Evolutionary conservation across 1,140 invertebrate genomes (phyloP).

Genomic region (Venturia canescens): DNA sequence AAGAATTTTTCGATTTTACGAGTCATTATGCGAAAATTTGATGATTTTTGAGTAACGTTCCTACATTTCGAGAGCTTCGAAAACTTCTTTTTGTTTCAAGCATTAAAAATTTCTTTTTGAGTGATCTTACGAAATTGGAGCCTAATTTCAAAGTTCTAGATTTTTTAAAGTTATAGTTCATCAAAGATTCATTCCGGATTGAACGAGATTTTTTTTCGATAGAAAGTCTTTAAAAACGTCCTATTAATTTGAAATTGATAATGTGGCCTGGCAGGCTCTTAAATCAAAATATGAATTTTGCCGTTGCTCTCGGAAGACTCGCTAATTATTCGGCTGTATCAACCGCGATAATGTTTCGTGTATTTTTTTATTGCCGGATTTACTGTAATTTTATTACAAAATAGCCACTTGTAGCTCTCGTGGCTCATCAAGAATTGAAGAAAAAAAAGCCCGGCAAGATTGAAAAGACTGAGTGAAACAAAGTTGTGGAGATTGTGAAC

Average conservation of each 20-base stretch:
- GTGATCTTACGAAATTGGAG: not conserved
- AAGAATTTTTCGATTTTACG: not conserved
- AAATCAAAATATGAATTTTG: constrained; percentile 25
- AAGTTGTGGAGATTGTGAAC: constrained; percentile 36
- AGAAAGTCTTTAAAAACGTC: not conserved
- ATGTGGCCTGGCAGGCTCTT: not conserved
- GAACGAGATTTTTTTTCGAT: not conserved
- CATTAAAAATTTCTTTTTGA: not conserved
- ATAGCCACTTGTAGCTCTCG: constrained; percentile 37
- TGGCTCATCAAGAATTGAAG: constrained; percentile 12
- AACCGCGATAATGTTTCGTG: constrained; percentile 8
- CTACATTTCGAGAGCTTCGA: not conserved
- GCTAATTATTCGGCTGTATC: constrained; percentile 4
- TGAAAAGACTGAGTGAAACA: not conserved
- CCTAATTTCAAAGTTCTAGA: not conserved
- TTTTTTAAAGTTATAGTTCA: not conserved
- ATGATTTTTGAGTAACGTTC: not conserved
- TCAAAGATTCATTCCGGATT: not conserved
- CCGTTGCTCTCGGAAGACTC: not conserved
- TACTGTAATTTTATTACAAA: constrained; percentile 41
- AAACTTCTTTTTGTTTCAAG: too few relatives aligned
- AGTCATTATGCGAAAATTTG: not conserved
- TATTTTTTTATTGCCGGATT: constrained; percentile 29
- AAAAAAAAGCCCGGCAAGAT: constrained; percentile 9
- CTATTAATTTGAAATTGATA: constrained; percentile 17